These are phyloP conservation scores for Sialia sialis DNA, from an alignment of 2,113 vertebrate genomes.

Conservation along the genomic window DNA sequence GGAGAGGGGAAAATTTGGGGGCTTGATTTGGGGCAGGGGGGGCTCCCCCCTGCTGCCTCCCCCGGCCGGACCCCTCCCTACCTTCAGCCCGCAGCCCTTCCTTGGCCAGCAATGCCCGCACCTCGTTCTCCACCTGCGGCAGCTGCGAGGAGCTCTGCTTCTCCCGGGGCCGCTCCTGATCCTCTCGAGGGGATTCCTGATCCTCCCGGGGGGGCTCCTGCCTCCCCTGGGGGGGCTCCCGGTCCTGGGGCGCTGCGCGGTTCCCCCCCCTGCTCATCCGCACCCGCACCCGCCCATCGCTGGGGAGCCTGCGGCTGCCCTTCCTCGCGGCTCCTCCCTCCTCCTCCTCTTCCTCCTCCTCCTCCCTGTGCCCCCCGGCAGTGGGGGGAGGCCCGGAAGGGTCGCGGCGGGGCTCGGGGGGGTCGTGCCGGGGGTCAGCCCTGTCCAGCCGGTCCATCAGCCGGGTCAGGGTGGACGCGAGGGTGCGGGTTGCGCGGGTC, in stretches of 20 bases:
- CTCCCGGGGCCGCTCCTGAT: slow-evolving; percentile 46
- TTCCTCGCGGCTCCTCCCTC: slow-evolving; percentile 40
- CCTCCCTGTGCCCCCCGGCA: neutral
- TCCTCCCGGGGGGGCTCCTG: slow-evolving; percentile 77
- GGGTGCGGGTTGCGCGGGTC: slow-evolving; percentile 82
- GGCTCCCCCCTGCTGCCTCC: too few species aligned
- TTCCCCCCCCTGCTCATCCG: slow-evolving; percentile 76
- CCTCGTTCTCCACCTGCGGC: too few species aligned
- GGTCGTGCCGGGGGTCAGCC: neutral
- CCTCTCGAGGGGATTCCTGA: slow-evolving; percentile 83
- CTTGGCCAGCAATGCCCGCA: too few species aligned
- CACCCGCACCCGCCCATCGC: slow-evolving; percentile 82
- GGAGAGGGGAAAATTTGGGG: too few species aligned
- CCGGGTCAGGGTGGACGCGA: slow-evolving; percentile 88
- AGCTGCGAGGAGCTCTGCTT: too few species aligned
- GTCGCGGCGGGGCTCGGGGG: neutral
- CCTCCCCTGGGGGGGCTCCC: slow-evolving; percentile 77
- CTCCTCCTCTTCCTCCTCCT: neutral
- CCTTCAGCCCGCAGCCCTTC: too few species aligned
- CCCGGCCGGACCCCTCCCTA: too few species aligned
- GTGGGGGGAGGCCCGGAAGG: neutral
- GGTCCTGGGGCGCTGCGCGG: neutral
- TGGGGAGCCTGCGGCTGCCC: slow-evolving; percentile 38
- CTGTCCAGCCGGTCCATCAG: slow-evolving; percentile 86
- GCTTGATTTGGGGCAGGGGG: too few species aligned